Evolutionary conservation across 2,113 vertebrate genomes (phyloP), one percentile per base, ranked within the genome.

Genomic region (Apodemus speciosus): DNA sequence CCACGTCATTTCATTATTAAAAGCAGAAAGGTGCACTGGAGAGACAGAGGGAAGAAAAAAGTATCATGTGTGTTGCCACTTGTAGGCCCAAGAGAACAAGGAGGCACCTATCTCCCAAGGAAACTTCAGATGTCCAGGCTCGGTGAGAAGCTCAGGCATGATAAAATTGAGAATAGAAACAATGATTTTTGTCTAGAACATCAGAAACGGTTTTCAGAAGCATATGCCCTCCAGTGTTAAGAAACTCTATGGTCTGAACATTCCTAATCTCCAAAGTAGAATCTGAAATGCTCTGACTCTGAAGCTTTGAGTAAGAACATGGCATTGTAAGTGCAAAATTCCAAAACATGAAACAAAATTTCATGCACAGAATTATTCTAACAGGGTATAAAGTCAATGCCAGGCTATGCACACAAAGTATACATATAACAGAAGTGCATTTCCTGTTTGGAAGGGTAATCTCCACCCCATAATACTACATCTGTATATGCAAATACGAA

Each of bases 161-260:
- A 98, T 98, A 35, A 98, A 95, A 96, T 98, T 96, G 98, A 97
- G 21, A 98, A 98, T 64, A 96, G 97, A 84, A 99, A 97, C 93
- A 97, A 30, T 53, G 15, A 69, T 14, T 43, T 68, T 56, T 51
- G 98, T 97, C 77, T 98, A 97, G 96, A 98, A 97, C 62, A 96
- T 97, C 80, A 99, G 97, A 94, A 97, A 86, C 58, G 97, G 97
- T 94, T 98, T 98, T 97, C 96, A 97, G 87, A 98, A 0, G 98
- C 99, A 76, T 99, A 98, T 95, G 99, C 98, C 0, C 98, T 98
- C 2, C 99, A 99, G 97, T 99, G 98, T 2, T 99, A 99, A 99
- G 97, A 99, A 99, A 93, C 99, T 99, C 98, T 56, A 46, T 11
- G 20, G 43, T 1, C 49, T 40, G 27, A 64, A 20, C 15, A 66